Conservation (phyloP, 2,888 invertebrate species). For the Lysandra coridon region DNA sequence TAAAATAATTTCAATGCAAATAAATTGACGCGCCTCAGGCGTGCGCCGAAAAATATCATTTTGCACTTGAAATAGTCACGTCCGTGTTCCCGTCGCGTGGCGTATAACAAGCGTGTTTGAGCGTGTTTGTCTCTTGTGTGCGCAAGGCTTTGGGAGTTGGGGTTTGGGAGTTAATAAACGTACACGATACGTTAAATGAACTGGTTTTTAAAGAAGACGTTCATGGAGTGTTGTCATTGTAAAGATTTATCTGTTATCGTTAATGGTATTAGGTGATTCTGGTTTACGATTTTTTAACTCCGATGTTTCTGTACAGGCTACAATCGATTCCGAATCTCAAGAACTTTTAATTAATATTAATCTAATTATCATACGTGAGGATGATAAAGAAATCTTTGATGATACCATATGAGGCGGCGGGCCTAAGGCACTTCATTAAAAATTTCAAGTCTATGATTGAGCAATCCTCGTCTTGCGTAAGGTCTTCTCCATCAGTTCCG, state of each 20-base stretch:
- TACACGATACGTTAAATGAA: neutral
- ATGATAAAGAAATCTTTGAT: slow-evolving; percentile 11
- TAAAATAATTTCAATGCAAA: slow-evolving; percentile 50
- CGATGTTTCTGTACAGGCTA: neutral
- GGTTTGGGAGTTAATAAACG: neutral
- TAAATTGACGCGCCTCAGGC: slow-evolving; percentile 51
- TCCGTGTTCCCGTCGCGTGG: slow-evolving; percentile 39
- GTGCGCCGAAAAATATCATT: slow-evolving; percentile 48
- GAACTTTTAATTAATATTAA: slow-evolving; percentile 3
- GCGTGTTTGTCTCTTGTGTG: slow-evolving; percentile 33
- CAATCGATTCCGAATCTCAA: neutral
- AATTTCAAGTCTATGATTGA: slow-evolving; percentile 48
- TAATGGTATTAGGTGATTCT: neutral
- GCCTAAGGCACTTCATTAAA: slow-evolving; percentile 43
- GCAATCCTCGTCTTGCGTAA: slow-evolving; percentile 38
- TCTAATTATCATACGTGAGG: slow-evolving; percentile 4
- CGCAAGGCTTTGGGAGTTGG: neutral
- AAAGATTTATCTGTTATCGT: neutral
- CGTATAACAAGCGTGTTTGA: slow-evolving; percentile 46
- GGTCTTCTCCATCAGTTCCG: slow-evolving; percentile 42
- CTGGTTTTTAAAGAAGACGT: neutral
- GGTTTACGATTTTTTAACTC: neutral
- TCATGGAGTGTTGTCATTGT: neutral
- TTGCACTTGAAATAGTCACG: slow-evolving; percentile 54
- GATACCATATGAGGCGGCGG: neutral